A percentile compares a stretch with the other conserved stretches of the same genome.
These are phyloP conservation scores for human (Homo sapiens) DNA, from an alignment of 2,113 vertebrate genomes.

Conservation along the genomic window DNA sequence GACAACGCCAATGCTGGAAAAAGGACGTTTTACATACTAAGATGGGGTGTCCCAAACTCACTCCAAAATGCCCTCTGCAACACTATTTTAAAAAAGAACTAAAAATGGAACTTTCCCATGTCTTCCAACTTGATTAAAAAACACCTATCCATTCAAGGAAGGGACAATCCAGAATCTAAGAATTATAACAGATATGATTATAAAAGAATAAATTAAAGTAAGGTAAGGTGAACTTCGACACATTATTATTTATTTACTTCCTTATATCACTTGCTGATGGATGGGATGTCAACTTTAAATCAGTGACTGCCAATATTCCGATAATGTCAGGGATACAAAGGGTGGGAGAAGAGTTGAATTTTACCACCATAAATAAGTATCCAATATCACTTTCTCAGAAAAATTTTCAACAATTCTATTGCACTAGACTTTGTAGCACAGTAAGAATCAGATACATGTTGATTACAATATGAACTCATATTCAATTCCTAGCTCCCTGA, in stretches of 20 bases:
- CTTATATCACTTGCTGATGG: background rate
- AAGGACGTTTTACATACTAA: background rate
- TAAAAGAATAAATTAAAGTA: background rate
- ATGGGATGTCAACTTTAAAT: background rate
- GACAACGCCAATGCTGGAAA: background rate
- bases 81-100: background rate
- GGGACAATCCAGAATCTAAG: background rate
- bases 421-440: background rate
- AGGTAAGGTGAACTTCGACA: background rate
- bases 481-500: background rate
- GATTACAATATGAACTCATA: conserved; percentile 12
- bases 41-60: background rate
- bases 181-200: background rate
- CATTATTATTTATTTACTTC: conserved; percentile 33
- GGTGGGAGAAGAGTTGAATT: background rate
- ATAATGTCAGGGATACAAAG: conserved; percentile 1
- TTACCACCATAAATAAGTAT: conserved; percentile 2
- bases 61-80: background rate
- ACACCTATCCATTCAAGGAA: background rate
- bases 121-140: conserved; percentile 20
- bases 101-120: background rate
- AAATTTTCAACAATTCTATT: conserved; percentile 14
- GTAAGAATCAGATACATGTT: background rate
- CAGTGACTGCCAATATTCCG: conserved; percentile 12
- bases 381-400: background rate